Base-by-base conservation (phyloP, 2,888 invertebrate species). In the Hofmannophila pseudospretella region DNA sequence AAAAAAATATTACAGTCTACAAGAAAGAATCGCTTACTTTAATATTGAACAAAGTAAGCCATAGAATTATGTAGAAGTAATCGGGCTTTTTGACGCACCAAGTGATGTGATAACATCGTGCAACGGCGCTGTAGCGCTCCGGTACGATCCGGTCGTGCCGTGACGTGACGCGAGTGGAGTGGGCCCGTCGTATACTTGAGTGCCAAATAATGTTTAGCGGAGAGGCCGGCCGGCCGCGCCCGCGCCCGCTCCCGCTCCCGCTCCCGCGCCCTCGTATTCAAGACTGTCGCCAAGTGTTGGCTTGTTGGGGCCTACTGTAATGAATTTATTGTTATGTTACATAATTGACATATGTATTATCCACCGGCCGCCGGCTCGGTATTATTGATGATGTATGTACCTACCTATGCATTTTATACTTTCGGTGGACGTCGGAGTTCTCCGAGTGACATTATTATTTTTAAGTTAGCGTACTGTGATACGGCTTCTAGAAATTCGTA, bases 391-490 rank as follows among this genome's bases (percentile, higher is more conserved):
- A 22, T 22, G 22, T 22, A 22, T 22, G 23, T 23, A 23, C 7
- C 22, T 22, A 22, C 4, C 19, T 4, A 5, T 19, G 19, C 5
- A 19, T 19, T 3, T 19, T 4, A 4, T 19, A 19, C 5, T 4
- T 19, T 28, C n/a, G 13, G 13, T 13, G 28, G 12, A 11, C 29
- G 9, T n/a, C 7, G n/a, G 16, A 30, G 16, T 9, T 9, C 9
- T 10, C 22, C 1, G 12, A 45, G 48, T 51, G 54, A 57, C 56
- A 55, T 56, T 67, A 62, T 56, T 54, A 51, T 32, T 3, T 30
- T 62, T 74, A 73, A 76, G 68, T 79, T 80, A 76, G 79, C 66
- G 71, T 82, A 74, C 81, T 82, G 84, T 82, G 82, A 82, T 84
- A 82, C 76, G 80, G 80, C 79, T 77, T 74, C 53, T 73, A 62